Evolutionary conservation across 2,888 invertebrate genomes (phyloP).

Genomic region (Lepidocyrtinus sp.): DNA sequence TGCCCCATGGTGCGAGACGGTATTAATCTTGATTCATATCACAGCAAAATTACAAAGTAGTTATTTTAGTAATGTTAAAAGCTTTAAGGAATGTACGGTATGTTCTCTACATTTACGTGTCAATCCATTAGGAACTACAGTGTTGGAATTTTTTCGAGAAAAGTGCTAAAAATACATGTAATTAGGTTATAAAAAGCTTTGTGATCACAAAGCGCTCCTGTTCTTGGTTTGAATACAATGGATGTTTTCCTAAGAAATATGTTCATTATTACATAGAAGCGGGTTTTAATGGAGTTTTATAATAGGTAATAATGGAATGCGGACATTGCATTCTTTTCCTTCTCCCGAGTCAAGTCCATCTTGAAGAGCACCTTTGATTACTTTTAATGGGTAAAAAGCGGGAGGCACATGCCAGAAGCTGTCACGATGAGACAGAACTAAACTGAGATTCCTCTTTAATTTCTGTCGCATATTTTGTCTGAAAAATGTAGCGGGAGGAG

Average conservation of each 20-base stretch:
- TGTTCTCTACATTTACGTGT: neutral
- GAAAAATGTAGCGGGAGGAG: slow-evolving; percentile 14
- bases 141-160: neutral
- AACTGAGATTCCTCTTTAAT: slow-evolving; percentile 37
- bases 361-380: slow-evolving; percentile 39
- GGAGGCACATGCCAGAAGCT: slow-evolving; percentile 54
- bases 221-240: slow-evolving; percentile 31
- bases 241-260: slow-evolving; percentile 47
- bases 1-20: slow-evolving; percentile 17
- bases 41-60: neutral
- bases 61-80: neutral
- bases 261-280: slow-evolving; percentile 32
- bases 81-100: neutral
- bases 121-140: neutral
- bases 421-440: slow-evolving; percentile 53
- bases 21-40: neutral
- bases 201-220: neutral
- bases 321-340: slow-evolving; percentile 36
- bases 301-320: slow-evolving; percentile 43
- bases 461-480: slow-evolving; percentile 41
- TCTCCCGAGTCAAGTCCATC: neutral
- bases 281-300: slow-evolving; percentile 19
- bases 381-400: slow-evolving; percentile 49
- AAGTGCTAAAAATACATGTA: slow-evolving; percentile 7
- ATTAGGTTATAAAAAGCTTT: slow-evolving; percentile 46